Evolutionary conservation across 2,797 vertebrate species (phyloP), one percentile per base, ranked within the genome.

Genomic region (Remorina albescens): DNA sequence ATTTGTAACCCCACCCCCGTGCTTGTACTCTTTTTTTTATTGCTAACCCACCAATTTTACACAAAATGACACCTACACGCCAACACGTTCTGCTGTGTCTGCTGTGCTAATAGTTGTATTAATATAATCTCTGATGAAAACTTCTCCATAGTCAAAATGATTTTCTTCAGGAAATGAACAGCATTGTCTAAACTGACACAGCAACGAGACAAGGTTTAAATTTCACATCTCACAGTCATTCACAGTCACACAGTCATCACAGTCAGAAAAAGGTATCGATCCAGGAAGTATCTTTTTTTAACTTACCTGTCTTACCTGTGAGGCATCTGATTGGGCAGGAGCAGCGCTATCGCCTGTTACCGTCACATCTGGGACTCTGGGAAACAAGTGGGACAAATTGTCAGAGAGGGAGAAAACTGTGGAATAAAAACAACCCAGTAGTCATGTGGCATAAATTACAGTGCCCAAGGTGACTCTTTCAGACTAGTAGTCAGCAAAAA

Each of bases 241-340:
- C n/a, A n/a, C n/a, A n/a, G n/a, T n/a, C n/a, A n/a, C n/a, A n/a
- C n/a, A n/a, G n/a, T n/a, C n/a, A n/a, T n/a, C n/a, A n/a, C n/a
- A n/a, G n/a, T n/a, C n/a, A 26, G 0, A n/a, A 55, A 69, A 13
- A 23, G 49, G n/a, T n/a, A n/a, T n/a, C n/a, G n/a, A n/a, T n/a
- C n/a, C n/a, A n/a, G n/a, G n/a, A n/a, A n/a, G n/a, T n/a, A n/a
- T n/a, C n/a, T n/a, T n/a, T n/a, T n/a, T n/a, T n/a, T n/a, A n/a
- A 36, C 26, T 13, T 9, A 36, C 21, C 36, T 19, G 46, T 8
- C 46, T 74, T 66, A 93, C 92, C 88, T 91, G 90, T n/a, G 81
- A 85, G 32, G 62, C 1, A 0, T 90, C 86, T 54, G 83, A 81
- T 30, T 72, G 82, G 36, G 39, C 49, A 36, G 75, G 72, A 73